Base-by-base conservation (phyloP, 2,888 invertebrate species). In the Anorthoa munda region DNA sequence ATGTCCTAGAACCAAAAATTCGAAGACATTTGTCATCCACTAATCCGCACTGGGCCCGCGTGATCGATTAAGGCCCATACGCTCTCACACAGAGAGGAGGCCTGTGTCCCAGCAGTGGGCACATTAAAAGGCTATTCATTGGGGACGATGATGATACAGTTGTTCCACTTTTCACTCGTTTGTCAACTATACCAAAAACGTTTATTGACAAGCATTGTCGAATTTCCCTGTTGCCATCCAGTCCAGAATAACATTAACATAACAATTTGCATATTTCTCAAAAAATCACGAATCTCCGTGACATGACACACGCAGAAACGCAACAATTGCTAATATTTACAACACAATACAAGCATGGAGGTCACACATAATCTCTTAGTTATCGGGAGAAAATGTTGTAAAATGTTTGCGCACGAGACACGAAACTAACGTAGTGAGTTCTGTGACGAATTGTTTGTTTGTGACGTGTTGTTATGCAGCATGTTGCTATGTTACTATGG, bases 301-400 rank as follows among this genome's bases (percentile, higher is more conserved):
- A 68, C 69, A 23, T 17, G 60, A 61, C 46, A 46, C 18, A 31
- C 46, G 51, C n/a, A 63, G n/a, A 65, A 50, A 60, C 23, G 45
- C 53, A n/a, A 77, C 68, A 66, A 66, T 51, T 4, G 18, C 12
- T 7, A 55, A 60, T 76, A 64, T 76, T 68, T 67, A 65, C 59
- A 71, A n/a, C 45, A 77, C 56, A 71, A 82, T 60, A 23, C 59
- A 46, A 58, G 23, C 64, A 31, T 61, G 31, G 75, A 85, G 85
- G 83, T 53, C 77, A 56, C 18, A 17, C 71, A 64, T 77, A 77
- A 64, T 64, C 68, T 58, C 51, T 61, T 50, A 82, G 72, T 79
- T 82, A 84, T 72, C 74, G 58, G 3, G 12, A 50, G 48, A 56
- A 67, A 66, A 76, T 63, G 63, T 66, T 71, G 71, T 77, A 26